Conservation (phyloP, 2,888 invertebrate genomes). For the Microplitis manilae region DNA sequence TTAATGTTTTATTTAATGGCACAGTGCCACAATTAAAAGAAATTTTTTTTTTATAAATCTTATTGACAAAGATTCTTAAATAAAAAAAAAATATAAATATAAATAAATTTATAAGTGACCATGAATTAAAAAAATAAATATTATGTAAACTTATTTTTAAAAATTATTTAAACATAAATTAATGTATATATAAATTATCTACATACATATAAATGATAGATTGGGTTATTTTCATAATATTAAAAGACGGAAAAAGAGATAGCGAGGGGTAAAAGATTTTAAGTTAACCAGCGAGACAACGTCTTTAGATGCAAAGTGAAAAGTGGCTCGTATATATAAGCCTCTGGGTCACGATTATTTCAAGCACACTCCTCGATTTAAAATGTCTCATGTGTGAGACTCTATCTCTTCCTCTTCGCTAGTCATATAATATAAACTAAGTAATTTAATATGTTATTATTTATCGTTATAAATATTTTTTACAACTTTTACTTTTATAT, state of each 20-base stretch:
- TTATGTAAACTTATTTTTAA: constrained; percentile 35
- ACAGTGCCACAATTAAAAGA: constrained; percentile 27
- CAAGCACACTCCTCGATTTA: constrained; percentile 70
- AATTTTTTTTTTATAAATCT: background rate
- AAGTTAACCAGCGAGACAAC: constrained; percentile 18
- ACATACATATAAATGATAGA: background rate
- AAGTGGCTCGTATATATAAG: constrained; percentile 57
- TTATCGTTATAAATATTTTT: background rate
- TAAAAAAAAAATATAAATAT: background rate
- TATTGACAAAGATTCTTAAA: background rate
- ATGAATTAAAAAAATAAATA: background rate
- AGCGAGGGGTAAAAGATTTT: constrained; percentile 26
- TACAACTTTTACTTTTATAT: background rate
- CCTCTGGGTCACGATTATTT: constrained; percentile 72
- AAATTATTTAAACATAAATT: background rate
- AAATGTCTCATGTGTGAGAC: constrained; percentile 64
- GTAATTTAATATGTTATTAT: background rate
- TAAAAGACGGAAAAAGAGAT: constrained; percentile 22
- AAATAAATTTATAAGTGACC: background rate
- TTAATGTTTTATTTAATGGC: constrained; percentile 22
- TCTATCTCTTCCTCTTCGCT: constrained; percentile 56
- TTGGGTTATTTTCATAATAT: background rate
- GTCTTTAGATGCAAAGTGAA: constrained; percentile 43
- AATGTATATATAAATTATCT: constrained; percentile 15
- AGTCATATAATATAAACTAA: background rate